Evolutionary conservation across 2,113 vertebrate genomes (phyloP).

Genomic region (Nothoprocta perdicaria): DNA sequence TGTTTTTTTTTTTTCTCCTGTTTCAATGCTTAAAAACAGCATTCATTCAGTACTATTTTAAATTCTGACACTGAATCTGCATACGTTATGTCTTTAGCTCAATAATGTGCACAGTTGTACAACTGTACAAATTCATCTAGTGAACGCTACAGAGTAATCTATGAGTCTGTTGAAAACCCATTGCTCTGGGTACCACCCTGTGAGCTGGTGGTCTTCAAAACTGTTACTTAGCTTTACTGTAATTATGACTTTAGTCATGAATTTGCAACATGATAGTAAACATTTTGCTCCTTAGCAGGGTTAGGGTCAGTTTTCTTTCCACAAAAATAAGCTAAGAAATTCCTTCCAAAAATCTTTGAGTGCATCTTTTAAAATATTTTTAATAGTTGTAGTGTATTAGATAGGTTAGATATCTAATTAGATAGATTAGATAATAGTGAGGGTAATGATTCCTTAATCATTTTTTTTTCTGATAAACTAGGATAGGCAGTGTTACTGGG

Average conservation of each 20-base stretch:
- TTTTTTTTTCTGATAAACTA: neutral
- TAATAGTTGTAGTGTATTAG: neutral
- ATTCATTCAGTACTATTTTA: neutral
- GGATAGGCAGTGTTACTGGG: neutral
- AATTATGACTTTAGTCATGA: neutral
- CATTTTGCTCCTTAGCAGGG: neutral
- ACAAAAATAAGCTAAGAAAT: neutral
- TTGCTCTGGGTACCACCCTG: neutral
- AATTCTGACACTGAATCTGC: neutral
- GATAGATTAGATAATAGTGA: too few relatives aligned
- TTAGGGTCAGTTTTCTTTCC: neutral
- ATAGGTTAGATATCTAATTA: too few relatives aligned
- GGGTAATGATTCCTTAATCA: neutral
- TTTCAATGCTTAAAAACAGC: neutral
- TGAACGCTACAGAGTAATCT: neutral
- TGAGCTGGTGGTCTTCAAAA: neutral
- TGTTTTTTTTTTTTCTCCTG: neutral
- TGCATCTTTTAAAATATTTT: neutral
- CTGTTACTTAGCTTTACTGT: neutral
- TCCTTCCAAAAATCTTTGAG: neutral
- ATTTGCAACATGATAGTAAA: neutral
- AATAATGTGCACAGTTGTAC: neutral
- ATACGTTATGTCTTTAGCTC: neutral
- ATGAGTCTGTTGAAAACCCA: neutral
- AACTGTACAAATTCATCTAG: neutral